These are phyloP conservation scores for Harlomillsia oculata DNA, from an alignment of 1,140 invertebrate genomes.

Conservation along the genomic window DNA sequence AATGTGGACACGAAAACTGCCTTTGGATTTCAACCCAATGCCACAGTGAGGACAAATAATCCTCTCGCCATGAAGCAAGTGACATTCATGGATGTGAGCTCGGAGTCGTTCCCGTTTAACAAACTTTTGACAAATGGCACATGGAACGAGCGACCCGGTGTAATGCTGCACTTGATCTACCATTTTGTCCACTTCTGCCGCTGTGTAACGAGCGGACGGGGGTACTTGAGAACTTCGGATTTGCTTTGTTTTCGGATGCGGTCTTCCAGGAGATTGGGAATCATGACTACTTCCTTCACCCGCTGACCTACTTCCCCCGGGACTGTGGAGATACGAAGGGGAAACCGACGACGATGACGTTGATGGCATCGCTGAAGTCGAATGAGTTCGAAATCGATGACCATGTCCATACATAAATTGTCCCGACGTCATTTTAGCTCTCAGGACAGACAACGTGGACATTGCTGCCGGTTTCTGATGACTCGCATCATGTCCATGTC, in stretches of 20 bases:
- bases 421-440: not conserved
- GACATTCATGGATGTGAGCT: slow-evolving; percentile 35
- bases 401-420: not conserved
- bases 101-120: slow-evolving; percentile 33
- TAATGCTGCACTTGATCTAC: slow-evolving; percentile 29
- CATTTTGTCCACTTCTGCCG: slow-evolving; percentile 32
- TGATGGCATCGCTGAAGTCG: not conserved
- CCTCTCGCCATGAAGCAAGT: slow-evolving; percentile 24
- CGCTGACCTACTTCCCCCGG: not conserved
- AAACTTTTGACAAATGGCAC: slow-evolving; percentile 32
- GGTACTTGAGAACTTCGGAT: slow-evolving; percentile 33
- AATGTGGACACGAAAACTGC: slow-evolving; percentile 29
- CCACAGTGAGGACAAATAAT: slow-evolving; percentile 34
- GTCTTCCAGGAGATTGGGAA: too few species aligned
- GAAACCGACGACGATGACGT: not conserved
- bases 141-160: slow-evolving; percentile 27
- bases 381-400: not conserved
- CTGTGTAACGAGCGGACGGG: slow-evolving; percentile 28
- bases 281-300: too few species aligned
- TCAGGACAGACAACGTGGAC: not conserved
- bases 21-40: slow-evolving; percentile 32
- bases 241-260: slow-evolving; percentile 13
- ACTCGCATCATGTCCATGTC: too few species aligned
- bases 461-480: not conserved
- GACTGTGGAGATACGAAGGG: not conserved